phyloP scores from a whole-genome alignment of 1,140 invertebrate genomes.

The Drosophila guanche region DNA sequence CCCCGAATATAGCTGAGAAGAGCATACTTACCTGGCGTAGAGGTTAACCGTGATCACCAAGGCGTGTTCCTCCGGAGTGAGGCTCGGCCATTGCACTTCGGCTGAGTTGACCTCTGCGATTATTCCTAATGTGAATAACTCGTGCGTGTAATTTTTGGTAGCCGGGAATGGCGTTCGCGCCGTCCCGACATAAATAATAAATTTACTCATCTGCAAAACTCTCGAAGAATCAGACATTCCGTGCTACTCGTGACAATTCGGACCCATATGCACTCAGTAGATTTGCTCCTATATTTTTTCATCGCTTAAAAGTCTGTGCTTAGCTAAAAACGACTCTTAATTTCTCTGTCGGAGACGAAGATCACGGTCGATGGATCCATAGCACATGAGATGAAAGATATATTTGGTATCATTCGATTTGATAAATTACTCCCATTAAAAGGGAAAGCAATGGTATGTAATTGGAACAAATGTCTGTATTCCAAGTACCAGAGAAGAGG shows the following conservation, averaged over 20 bases:
- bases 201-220: slow-evolving; percentile 8
- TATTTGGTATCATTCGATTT: neutral
- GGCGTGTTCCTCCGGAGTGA: slow-evolving; percentile 87
- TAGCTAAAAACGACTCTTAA: no score
- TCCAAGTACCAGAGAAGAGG: neutral
- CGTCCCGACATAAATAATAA: slow-evolving; percentile 69
- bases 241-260: neutral
- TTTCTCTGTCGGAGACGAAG: no score
- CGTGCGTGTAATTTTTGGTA: slow-evolving; percentile 83
- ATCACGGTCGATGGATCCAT: no score
- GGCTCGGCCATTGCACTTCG: slow-evolving; percentile 82
- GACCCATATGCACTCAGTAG: no score
- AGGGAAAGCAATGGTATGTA: neutral
- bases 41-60: slow-evolving; percentile 87
- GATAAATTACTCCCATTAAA: neutral
- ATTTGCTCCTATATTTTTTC: no score
- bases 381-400: no score
- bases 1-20: slow-evolving; percentile 16
- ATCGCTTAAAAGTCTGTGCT: no score
- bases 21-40: slow-evolving; percentile 86
- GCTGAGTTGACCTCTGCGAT: slow-evolving; percentile 81
- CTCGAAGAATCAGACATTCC: neutral
- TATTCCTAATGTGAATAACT: slow-evolving; percentile 83
- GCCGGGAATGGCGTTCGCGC: slow-evolving; percentile 83
- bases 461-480: slow-evolving; percentile 36